Evolutionary conservation across 2,797 vertebrate species (phyloP).

Genomic region (Chrysocyon brachyurus): DNA sequence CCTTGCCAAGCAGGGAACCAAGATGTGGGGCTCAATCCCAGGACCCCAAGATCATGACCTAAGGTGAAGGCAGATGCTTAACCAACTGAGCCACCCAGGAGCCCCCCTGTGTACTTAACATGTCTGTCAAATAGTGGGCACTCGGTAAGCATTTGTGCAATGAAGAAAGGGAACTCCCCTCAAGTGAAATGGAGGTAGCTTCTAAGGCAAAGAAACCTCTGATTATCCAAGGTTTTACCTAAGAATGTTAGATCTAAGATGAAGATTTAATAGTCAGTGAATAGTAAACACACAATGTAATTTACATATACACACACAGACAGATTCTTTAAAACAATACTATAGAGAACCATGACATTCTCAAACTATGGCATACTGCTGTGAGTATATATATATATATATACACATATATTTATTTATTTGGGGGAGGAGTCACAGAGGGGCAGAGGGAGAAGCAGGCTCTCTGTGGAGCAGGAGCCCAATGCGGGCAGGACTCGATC

Average conservation of each 20-base stretch:
- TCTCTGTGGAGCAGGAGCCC: too few species aligned
- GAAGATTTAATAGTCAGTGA: neutral
- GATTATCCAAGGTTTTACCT: constrained; percentile 8
- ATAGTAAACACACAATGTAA: neutral
- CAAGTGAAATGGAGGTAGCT: neutral
- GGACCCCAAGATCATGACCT: neutral
- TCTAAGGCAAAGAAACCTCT: neutral
- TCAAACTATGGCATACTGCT: neutral
- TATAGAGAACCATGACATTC: neutral
- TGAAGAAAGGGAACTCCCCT: neutral
- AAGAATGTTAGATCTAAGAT: neutral
- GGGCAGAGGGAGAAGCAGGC: too few species aligned
- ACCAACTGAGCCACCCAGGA: neutral
- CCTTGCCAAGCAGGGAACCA: neutral
- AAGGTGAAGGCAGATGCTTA: neutral
- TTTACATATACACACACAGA: neutral
- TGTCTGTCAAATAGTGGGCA: neutral
- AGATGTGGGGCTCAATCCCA: neutral
- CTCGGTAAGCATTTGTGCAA: neutral
- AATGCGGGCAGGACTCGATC: too few species aligned
- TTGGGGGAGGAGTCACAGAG: too few species aligned
- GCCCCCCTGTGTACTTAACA: neutral
- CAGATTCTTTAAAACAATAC: neutral
- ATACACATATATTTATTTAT: too few species aligned
- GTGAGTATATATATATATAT: too few species aligned